These are phyloP conservation scores for Diarsia mendica DNA, from an alignment of 2,888 invertebrate genomes.

Conservation along the genomic window DNA sequence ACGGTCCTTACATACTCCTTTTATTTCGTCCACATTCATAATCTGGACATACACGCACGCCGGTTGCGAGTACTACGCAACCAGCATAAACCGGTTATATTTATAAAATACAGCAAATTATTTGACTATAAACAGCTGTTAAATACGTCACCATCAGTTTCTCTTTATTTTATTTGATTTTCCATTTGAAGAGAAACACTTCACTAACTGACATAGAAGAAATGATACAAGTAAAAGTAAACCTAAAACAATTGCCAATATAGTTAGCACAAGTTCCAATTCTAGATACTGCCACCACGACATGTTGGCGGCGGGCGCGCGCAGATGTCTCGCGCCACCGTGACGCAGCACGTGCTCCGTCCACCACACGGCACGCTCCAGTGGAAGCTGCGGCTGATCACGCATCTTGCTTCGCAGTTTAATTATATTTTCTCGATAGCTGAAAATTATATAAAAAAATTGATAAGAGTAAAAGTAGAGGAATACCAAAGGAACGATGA, in stretches of 20 bases:
- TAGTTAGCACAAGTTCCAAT: neutral
- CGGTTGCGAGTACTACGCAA: no score
- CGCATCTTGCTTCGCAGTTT: constrained; percentile 25
- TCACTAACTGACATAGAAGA: neutral
- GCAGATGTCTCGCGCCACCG: constrained; percentile 69
- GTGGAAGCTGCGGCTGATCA: constrained; percentile 55
- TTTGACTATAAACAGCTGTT: no score
- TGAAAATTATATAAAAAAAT: constrained; percentile 13
- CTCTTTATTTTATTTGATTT: no score
- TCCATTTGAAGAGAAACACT: neutral
- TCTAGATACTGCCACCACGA: constrained; percentile 37
- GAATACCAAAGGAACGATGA: no score
- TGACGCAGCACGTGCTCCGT: constrained; percentile 63
- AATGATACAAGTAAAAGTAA: neutral
- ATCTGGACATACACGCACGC: no score
- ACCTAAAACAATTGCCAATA: neutral
- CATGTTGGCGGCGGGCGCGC: constrained; percentile 65
- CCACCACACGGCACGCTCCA: constrained; percentile 67
- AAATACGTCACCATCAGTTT: no score
- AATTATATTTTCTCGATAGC: constrained; percentile 33
- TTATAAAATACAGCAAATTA: no score
- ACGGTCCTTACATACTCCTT: no score
- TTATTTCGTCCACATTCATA: no score
- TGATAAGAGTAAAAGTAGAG: no score
- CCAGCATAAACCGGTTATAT: no score